Conservation (phyloP, 2,797 vertebrate species). For the Eurystomus glaucurus region DNA sequence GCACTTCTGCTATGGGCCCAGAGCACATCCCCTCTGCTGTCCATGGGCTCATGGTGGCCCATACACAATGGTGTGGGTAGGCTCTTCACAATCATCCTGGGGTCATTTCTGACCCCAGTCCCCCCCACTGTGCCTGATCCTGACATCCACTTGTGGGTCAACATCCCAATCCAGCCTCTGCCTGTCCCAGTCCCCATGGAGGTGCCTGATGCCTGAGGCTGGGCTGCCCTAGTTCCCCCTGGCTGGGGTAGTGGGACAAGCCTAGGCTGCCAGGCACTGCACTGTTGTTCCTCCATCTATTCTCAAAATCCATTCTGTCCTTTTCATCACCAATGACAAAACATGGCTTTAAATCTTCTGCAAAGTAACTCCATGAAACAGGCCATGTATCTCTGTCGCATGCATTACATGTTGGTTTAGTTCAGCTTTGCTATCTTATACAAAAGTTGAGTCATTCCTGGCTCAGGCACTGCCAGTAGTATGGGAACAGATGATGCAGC, state of each 20-base stretch:
- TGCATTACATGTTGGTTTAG: background rate
- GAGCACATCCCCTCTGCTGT: background rate
- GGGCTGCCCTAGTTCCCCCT: background rate
- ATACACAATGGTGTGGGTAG: rapidly evolving
- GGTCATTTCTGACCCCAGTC: background rate
- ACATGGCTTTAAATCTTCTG: background rate
- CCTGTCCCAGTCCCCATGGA: background rate
- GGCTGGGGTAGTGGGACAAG: background rate
- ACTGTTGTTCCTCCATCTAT: background rate
- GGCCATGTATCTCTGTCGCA: background rate
- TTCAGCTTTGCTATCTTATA: background rate
- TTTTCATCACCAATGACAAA: background rate
- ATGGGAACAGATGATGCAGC: background rate
- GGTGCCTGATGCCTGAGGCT: rapidly evolving
- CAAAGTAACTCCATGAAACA: background rate
- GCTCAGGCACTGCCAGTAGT: background rate
- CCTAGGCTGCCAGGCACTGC: background rate
- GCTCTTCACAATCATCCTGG: background rate
- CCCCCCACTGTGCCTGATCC: rapidly evolving
- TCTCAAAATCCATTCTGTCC: background rate
- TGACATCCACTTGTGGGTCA: rapidly evolving
- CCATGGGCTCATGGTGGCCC: background rate
- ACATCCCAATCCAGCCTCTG: background rate
- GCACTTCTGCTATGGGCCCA: background rate
- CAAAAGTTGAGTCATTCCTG: background rate